Evolutionary conservation across 2,113 vertebrate species (phyloP), one percentile per base, ranked within the genome.

Genomic region (Tachysurus vachellii): DNA sequence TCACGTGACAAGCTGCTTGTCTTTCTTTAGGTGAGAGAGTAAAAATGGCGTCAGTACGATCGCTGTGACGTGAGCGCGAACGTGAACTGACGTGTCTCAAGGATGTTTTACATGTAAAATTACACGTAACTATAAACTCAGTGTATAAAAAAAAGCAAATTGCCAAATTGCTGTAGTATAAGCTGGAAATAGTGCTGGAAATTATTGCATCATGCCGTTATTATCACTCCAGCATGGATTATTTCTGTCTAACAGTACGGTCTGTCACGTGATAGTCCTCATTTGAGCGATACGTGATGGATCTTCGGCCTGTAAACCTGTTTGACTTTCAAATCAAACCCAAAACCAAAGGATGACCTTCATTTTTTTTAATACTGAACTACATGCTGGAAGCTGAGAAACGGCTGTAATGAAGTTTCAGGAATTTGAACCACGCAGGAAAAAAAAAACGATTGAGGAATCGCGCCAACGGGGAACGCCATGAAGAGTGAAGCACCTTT

Each of bases 251-350:
- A 9, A 50, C 19, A 26, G 21, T 42, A 71, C 70, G 36, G 17
- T 21, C 73, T 92, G 90, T 85, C 85, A 82, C 71, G 44, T 31
- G 16, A 21, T 54, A 53, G 80, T 80, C 54, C 86, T 73, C 79
- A 85, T 83, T 31, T 80, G 5, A 89, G 91, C 90, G 88, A 89
- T 87, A 85, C 90, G 87, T 87, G 91, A 91, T 89, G 94, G 61
- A 31, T 75, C 68, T 94, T 93, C 91, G 93, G 94, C 93, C 94
- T 93, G 93, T 89, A 89, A 56, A 92, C 92, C 92, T 92, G 93
- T 94, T 95, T 95, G 94, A 96, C 94, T 96, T 95, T 95, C 94
- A 94, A 94, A 96, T 95, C 94, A 94, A 53, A 54, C 54, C 54
- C 91, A 89, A 92, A 93, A 92, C 92, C 94, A 93, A 93, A 94